phyloP scores from a whole-genome alignment of 2,888 invertebrate species.

The Drosophila algonquin region DNA sequence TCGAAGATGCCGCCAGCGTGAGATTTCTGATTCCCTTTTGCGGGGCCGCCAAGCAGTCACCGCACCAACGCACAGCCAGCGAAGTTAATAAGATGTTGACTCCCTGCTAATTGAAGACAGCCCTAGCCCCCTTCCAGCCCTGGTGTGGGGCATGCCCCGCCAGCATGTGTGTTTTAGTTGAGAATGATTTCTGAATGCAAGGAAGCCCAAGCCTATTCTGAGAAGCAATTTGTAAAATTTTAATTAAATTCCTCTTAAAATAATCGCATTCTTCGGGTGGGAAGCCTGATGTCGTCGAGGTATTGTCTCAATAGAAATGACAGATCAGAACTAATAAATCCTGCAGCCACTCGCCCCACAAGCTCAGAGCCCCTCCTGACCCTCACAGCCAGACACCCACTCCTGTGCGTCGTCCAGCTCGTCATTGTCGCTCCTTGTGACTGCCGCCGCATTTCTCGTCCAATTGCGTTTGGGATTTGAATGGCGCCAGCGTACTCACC shows the following conservation, averaged over 20 bases:
- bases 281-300: not conserved
- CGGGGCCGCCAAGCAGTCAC: not conserved
- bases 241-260: constrained; percentile 37
- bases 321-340: constrained; percentile 4
- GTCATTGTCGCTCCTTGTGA: no score
- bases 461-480: not conserved
- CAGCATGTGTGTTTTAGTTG: constrained; percentile 1
- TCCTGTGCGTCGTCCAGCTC: no score
- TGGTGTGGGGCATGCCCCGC: no score
- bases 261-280: constrained; percentile 17
- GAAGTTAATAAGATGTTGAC: constrained; percentile 45
- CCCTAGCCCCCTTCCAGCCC: no score
- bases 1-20: constrained; percentile 4
- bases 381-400: no score
- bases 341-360: not conserved
- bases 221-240: constrained; percentile 33
- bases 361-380: no score
- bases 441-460: not conserved
- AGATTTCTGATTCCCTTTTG: constrained; percentile 21
- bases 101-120: constrained; percentile 40
- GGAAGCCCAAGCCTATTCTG: constrained; percentile 24
- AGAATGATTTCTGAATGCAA: constrained; percentile 2
- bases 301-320: not conserved
- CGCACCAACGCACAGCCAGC: not conserved
- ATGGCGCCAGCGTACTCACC: not conserved